Evolutionary conservation across 2,113 vertebrate genomes (phyloP).

Genomic region (Thomomys bottae): DNA sequence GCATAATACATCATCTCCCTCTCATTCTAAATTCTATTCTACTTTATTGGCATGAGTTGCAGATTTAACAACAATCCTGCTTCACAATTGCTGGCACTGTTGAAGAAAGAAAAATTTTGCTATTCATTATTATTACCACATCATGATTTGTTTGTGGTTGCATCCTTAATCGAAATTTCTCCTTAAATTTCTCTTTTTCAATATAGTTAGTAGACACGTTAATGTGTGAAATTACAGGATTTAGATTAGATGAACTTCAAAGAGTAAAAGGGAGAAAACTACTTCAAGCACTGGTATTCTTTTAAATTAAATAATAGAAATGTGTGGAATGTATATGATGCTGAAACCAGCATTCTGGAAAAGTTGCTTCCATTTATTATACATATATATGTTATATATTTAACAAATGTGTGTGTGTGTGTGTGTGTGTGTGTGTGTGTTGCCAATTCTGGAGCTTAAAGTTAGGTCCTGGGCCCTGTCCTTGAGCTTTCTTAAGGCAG

Average conservation of each 20-base stretch:
- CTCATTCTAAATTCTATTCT: not conserved
- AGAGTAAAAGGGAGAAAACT: not conserved
- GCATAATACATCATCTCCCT: not conserved
- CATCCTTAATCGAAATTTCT: not conserved
- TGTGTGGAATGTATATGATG: no score
- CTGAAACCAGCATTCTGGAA: no score
- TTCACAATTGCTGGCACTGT: not conserved
- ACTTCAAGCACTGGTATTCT: not conserved
- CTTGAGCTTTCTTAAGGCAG: no score
- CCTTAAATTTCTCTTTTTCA: not conserved
- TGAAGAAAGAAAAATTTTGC: not conserved
- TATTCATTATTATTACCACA: not conserved
- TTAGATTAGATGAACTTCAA: not conserved
- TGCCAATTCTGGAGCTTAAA: no score
- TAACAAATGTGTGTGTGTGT: no score
- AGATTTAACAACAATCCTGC: not conserved
- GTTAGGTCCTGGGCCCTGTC: no score
- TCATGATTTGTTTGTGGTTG: not conserved
- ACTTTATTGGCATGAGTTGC: not conserved
- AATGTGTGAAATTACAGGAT: not conserved
- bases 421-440: no score
- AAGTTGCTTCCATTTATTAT: no score
- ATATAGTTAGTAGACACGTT: not conserved
- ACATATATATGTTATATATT: no score
- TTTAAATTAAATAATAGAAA: not conserved